Base-by-base conservation (phyloP, 1,140 invertebrate genomes). In the Diorhabda carinulata region DNA sequence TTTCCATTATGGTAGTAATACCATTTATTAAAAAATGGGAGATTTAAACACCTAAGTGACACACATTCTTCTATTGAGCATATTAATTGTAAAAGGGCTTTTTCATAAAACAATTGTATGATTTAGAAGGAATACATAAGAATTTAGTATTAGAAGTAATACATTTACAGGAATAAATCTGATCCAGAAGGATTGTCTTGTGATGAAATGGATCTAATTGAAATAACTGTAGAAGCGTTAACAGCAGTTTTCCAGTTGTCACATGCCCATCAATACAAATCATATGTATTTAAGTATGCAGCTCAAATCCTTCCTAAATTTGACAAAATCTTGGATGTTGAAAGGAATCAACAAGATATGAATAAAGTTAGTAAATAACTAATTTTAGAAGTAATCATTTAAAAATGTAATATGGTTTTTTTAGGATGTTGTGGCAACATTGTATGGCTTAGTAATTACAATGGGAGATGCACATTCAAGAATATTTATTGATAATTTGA, bases 391-490 rank as follows among this genome's bases (percentile, higher is more conserved):
- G 2, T 4, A 52, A 6, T 8, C 47, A 52, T 52, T 2, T 4
- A 4, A 3, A 8, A 8, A 52, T 4, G 47, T 8, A 8, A 8
- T 61, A 43, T 60, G 60, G 60, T 57, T 41, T 3, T 74, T 78
- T 72, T 61, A 80, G 79, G 86, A 88, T 69, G 81, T 87, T 44
- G 80, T 85, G 25, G 77, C 84, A 0, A 84, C 81, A 71, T 83
- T 91, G 25, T 89, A 88, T 75, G 84, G 84, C 70, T 78, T 91
- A 58, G 85, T 91, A 65, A 85, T 90, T 5, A 81, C 84, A 2
- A 78, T 89, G 42, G 88, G 85, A 4, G 91, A 92, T 79, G 84
- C 84, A 40, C 89, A 92, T 76, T 86, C 88, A 0, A 84, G 85
- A 40, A 76, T 90, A 2, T 79, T 92, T 9, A 79, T 91, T 2